Percentiles rank a stretch among this genome's conserved stretches.
These are phyloP conservation scores for Mythimna ferrago DNA, from an alignment of 2,888 invertebrate species.

Conservation along the genomic window DNA sequence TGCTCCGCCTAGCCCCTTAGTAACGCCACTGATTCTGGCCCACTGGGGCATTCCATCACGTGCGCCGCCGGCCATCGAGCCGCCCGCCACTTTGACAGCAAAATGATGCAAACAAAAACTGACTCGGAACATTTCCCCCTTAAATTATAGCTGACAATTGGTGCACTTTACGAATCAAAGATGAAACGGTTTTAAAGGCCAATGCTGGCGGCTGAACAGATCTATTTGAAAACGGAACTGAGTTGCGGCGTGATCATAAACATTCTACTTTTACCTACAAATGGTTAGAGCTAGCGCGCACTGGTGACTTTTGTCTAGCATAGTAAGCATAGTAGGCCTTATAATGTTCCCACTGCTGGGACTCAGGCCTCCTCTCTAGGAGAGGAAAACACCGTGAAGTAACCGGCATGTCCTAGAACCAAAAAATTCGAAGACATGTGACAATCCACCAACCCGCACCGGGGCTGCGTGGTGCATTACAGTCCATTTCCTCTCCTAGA, in stretches of 20 bases:
- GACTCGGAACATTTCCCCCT: constrained; percentile 41
- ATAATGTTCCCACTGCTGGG: too few species aligned
- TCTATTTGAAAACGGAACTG: constrained; percentile 38
- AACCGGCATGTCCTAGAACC: too few species aligned
- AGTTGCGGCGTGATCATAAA: constrained; percentile 28
- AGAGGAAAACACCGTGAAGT: too few species aligned
- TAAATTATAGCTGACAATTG: constrained; percentile 64
- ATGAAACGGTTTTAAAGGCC: constrained; percentile 60
- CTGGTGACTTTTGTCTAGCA: too few species aligned
- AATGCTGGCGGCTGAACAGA: constrained; percentile 45
- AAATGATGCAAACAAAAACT: constrained; percentile 74
- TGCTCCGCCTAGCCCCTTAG: too few species aligned
- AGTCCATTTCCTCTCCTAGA: too few species aligned
- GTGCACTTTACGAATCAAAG: constrained; percentile 64
- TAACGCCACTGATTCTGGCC: neutral
- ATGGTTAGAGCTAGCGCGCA: too few species aligned
- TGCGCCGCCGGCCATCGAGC: constrained; percentile 65
- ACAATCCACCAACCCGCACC: too few species aligned
- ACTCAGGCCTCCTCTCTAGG: too few species aligned
- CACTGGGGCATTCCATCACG: constrained; percentile 78
- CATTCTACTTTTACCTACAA: constrained; percentile 24
- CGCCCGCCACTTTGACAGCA: constrained; percentile 71
- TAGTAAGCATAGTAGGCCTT: too few species aligned
- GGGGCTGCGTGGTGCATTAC: too few species aligned
- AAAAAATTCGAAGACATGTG: too few species aligned